Evolutionary conservation across 2,797 vertebrate genomes (phyloP), one percentile per base, ranked within the genome.

Genomic region (Pseudomugil tenellus): DNA sequence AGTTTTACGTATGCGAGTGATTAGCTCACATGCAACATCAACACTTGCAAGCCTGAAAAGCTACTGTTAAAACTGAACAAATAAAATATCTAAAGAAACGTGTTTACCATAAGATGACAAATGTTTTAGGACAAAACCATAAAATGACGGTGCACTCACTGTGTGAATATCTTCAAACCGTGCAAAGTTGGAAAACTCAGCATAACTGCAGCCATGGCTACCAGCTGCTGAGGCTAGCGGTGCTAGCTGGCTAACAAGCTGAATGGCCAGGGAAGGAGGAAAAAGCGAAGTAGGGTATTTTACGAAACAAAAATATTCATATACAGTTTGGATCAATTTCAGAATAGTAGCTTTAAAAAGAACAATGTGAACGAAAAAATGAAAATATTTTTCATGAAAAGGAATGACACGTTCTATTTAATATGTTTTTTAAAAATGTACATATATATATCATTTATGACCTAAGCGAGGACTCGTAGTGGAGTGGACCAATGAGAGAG

Each of bases 171-270:
- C 68, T 85, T 91, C 67, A 92, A 64, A 67, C 85, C 83, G 14
- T 84, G 90, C 16, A 85, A 83, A 69, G 79, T 79, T 51, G 88
- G 79, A 57, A 89, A 89, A 76, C 87, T 92, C 74, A 93, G 72
- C 26, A 94, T 88, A 39, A 93, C 90, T 39, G 92, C 90, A 84
- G 94, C 91, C 94, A 95, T 91, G 9, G 51, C 74, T 68, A 54
- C 41, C 63, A 84, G 79, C 81, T 76, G 46, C 14, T 51, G 28
- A 23, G n/a, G 70, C 60, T 85, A 81, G 72, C 74, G 28, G 51
- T 46, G 55, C 63, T 49, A 67, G 48, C 73, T 60, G 43, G 53
- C 56, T 59, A 21, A 6, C 43, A 37, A 26, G 52, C 26, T 54
- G 43, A 13, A 56, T 52, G 19, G 63, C 1, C 29, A 9, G 35